phyloP scores from a whole-genome alignment of 2,888 invertebrate species.

The Cristatella mucedo region DNA sequence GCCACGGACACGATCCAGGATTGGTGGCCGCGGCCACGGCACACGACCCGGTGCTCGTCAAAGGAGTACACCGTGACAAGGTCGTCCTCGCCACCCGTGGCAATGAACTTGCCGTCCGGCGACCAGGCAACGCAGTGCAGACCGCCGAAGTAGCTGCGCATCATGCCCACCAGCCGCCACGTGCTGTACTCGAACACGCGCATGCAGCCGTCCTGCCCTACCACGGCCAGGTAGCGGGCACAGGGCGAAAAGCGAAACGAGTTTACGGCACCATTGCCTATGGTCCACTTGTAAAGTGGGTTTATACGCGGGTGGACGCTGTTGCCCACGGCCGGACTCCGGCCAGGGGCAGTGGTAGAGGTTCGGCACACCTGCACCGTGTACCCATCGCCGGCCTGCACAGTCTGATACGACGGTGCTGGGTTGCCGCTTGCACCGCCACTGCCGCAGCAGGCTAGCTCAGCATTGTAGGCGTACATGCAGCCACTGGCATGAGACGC shows the following conservation, averaged over 20 bases:
- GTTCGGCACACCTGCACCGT: slow-evolving; percentile 88
- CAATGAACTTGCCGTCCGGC: slow-evolving; percentile 73
- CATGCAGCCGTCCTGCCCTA: slow-evolving; percentile 71
- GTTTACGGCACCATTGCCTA: slow-evolving; percentile 57
- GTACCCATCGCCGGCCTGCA: slow-evolving; percentile 83
- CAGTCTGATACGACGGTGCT: slow-evolving; percentile 80
- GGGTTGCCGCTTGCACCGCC: slow-evolving; percentile 27
- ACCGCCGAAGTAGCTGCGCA: slow-evolving; percentile 93
- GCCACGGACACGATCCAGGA: slow-evolving; percentile 96
- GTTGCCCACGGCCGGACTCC: slow-evolving; percentile 9
- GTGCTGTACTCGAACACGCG: slow-evolving; percentile 90
- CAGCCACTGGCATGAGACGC: slow-evolving; percentile 89
- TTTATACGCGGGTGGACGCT: too few relatives aligned
- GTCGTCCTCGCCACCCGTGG: slow-evolving; percentile 96
- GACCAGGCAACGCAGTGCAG: slow-evolving; percentile 93
- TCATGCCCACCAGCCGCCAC: slow-evolving; percentile 78
- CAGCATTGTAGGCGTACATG: slow-evolving; percentile 88
- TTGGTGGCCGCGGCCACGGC: slow-evolving; percentile 90
- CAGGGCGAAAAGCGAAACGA: slow-evolving; percentile 94
- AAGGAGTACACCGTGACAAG: slow-evolving; percentile 92
- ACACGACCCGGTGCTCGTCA: slow-evolving; percentile 75
- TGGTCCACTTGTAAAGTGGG: slow-evolving; percentile 61
- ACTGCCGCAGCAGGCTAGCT: slow-evolving; percentile 7
- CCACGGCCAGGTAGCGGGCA: slow-evolving; percentile 74
- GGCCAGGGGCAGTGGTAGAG: slow-evolving; percentile 68